phyloP scores from a whole-genome alignment of 2,113 vertebrate species.

The Lota lota region DNA sequence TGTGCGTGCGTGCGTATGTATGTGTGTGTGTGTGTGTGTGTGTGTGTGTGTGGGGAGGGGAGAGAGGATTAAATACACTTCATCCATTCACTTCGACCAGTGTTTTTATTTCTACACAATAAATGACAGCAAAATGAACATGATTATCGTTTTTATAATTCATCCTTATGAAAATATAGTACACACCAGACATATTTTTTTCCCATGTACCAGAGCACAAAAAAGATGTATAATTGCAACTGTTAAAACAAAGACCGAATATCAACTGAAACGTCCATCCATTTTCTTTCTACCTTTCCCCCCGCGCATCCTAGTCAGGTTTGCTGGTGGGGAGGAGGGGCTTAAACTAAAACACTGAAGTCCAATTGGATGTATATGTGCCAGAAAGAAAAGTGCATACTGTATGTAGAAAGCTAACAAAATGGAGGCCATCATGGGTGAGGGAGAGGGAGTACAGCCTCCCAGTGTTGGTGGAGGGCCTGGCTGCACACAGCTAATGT shows the following conservation, averaged over 20 bases:
- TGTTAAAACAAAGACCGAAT: conserved; percentile 58
- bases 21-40: too few relatives aligned
- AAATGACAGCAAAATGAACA: conserved; percentile 77
- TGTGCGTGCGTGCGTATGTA: too few relatives aligned
- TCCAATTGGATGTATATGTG: conserved; percentile 69
- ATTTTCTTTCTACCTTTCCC: not conserved
- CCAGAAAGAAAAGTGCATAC: conserved; percentile 72
- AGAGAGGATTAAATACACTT: conserved; percentile 32
- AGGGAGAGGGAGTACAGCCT: conserved; percentile 35
- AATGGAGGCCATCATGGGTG: conserved; percentile 55
- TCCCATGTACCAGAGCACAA: conserved; percentile 70
- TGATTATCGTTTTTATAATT: conserved; percentile 70
- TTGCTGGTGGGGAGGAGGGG: too few relatives aligned
- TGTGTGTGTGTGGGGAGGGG: not conserved
- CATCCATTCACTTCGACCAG: conserved; percentile 69
- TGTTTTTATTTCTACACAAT: conserved; percentile 80
- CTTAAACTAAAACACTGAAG: conserved; percentile 49
- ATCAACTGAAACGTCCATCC: not conserved
- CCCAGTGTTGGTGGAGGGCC: conserved; percentile 6
- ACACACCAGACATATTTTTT: conserved; percentile 61
- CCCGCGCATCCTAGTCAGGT: too few relatives aligned
- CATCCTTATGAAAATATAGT: conserved; percentile 74
- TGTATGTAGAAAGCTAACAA: conserved; percentile 58
- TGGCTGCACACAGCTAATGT: too few relatives aligned
- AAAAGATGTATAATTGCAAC: conserved; percentile 67